Conservation (phyloP, 1,140 invertebrate species). For the Aphaenogaster ashmeadi region DNA sequence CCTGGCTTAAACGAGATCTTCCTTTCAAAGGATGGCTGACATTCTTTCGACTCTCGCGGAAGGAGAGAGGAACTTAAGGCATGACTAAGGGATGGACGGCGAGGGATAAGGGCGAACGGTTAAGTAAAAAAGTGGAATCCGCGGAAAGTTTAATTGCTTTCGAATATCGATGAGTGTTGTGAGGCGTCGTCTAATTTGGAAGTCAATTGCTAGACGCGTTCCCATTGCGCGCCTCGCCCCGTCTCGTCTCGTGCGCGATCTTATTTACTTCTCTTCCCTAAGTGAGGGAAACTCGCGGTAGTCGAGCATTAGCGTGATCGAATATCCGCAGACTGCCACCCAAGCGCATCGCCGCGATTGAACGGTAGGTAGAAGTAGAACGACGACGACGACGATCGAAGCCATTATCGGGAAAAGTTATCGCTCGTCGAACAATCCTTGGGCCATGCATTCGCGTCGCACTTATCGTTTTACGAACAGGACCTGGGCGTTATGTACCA, state of each 20-base stretch:
- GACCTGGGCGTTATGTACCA: slow-evolving; percentile 45
- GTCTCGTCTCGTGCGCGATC: slow-evolving; percentile 40
- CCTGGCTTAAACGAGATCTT: slow-evolving; percentile 50
- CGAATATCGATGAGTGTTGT: slow-evolving; percentile 73
- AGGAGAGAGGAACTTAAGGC: neutral
- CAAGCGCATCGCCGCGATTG: slow-evolving; percentile 52
- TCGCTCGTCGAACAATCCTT: slow-evolving; percentile 67
- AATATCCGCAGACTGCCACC: slow-evolving; percentile 55
- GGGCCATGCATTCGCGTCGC: slow-evolving; percentile 51
- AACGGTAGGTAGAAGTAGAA: slow-evolving; percentile 52
- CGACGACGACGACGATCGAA: slow-evolving; percentile 61
- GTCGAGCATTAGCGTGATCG: slow-evolving; percentile 39
- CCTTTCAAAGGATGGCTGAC: slow-evolving; percentile 36
- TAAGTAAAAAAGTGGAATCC: slow-evolving; percentile 52
- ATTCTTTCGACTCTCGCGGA: slow-evolving; percentile 13
- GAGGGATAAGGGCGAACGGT: slow-evolving; percentile 23
- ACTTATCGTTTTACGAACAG: slow-evolving; percentile 58
- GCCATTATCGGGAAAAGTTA: slow-evolving; percentile 74
- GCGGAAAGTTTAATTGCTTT: slow-evolving; percentile 75
- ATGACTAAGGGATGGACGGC: neutral
- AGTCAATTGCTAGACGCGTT: slow-evolving; percentile 65
- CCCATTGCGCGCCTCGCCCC: slow-evolving; percentile 24
- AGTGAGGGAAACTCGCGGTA: slow-evolving; percentile 29
- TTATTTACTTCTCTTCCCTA: slow-evolving; percentile 66
- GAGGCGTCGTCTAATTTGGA: slow-evolving; percentile 62